Base-by-base conservation (phyloP, 2,113 vertebrate species). In the Trogon melanurus region DNA sequence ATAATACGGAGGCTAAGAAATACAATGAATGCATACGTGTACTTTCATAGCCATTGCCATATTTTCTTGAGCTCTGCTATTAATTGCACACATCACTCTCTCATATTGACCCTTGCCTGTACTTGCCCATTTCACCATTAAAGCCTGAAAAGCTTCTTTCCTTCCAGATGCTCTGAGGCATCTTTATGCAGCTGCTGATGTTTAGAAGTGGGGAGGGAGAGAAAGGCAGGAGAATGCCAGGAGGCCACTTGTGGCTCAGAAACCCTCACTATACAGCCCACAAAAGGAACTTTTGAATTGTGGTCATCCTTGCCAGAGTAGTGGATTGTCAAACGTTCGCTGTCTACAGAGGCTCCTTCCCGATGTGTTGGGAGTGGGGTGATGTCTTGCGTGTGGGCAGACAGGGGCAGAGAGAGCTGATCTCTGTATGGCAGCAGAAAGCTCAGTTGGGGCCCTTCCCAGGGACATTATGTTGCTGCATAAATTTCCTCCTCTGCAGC, bases 321-420 rank as follows among this genome's bases (percentile, higher is more conserved):
- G 29, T 56, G 48, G n/a, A 25, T 82, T 41, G 18, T 72, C 0
- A 8, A 20, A 81, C 13, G 18, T 65, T 53, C 57, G 6, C 41
- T 79, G 36, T 30, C 50, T 65, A 18, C 8, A 53, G 70, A 56
- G 36, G n/a, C 18, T 89, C 5, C 67, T 85, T 13, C 41, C 29
- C 57, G 66, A n/a, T 57, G 26, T 53, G 5, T 51, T 64, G 1
- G 1, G 16, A 69, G 11, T 1, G 1, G 9, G 14, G 2, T 76
- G 44, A 45, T 8, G 11, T 45, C 23, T 81, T 38, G 38, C 65
- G 30, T 7, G 6, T 15, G 13, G 48, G 32, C 2, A 76, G 34
- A 34, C 1, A 2, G 13, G 8, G 60, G 3, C 26, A 60, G 48
- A 34, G 81, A 61, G 58, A 65, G 9, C 9, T 7, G 5, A 5